These are phyloP conservation scores for Chiridota heheva DNA, from an alignment of 35 echinoderm and acorn worm species.

Conservation along the genomic window DNA sequence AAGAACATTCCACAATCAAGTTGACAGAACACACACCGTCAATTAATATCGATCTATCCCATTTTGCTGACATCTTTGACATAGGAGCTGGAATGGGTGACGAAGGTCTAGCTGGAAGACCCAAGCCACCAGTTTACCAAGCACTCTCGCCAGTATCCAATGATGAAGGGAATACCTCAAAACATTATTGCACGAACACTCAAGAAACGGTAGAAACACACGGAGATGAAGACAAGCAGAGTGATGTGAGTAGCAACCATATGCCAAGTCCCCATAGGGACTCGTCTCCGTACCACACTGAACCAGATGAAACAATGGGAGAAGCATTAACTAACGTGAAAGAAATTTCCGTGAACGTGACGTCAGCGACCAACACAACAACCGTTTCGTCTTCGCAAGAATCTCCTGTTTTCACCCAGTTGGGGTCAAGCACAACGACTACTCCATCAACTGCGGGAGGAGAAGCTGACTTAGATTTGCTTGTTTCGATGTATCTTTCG, in stretches of 20 bases:
- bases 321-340: neutral
- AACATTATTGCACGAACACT: too few species aligned
- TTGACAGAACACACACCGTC: conserved; percentile 69
- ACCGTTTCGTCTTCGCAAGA: neutral
- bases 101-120: conserved; percentile 81
- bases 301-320: neutral
- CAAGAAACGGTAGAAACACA: neutral
- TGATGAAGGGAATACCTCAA: neutral
- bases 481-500: conserved; percentile 93
- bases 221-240: neutral
- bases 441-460: neutral
- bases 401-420: conserved; percentile 46
- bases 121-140: conserved; percentile 81
- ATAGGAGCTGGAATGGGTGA: conserved; percentile 61
- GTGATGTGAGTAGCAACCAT: neutral
- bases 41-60: conserved; percentile 83
- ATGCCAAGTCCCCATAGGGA: neutral
- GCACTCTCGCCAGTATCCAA: conserved; percentile 28
- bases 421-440: conserved; percentile 34
- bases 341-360: neutral
- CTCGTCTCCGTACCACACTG: neutral
- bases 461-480: conserved; percentile 79
- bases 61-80: conserved; percentile 90
- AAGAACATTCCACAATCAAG: conserved; percentile 49
- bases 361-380: neutral